Base-by-base conservation (phyloP, 2,113 vertebrate genomes). In the Columbina picui region DNA sequence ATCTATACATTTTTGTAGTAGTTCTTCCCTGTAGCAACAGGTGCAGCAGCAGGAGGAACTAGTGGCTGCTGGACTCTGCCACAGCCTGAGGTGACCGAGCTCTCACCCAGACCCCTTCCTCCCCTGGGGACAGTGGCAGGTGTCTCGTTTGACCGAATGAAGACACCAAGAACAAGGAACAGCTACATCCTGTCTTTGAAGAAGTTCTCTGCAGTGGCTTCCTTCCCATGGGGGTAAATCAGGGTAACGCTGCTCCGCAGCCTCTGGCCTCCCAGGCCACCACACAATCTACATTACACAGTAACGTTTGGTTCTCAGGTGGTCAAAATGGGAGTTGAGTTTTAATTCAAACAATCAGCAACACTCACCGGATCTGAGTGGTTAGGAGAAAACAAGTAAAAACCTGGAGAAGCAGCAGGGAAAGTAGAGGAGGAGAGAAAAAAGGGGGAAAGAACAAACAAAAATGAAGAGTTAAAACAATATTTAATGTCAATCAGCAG, bases 381-480 rank as follows among this genome's bases (percentile, higher is more conserved):
- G 96, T 99, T 99, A 23, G 98, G 97, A 59, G 99, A 99, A 97
- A 99, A 99, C 90, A 99, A 98, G 97, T 99, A 99, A 98, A 99
- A 99, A 87, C 99, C 99, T 99, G 92, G 56, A 97, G 93, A 88
- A 76, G 52, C 19, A 49, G 75, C 60, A 87, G 45, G 69, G 57
- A 75, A 20, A 14, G 21, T 0, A 55, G 34, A 61, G 20, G 7
- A 61, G 20, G 39, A 32, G 34, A 79, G 41, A 78, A 63, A 11
- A 45, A 60, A 23, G 2, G 15, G 32, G 30, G 25, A 87, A 81
- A 81, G 49, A 89, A 81, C 16, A 78, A 93, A 88, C 9, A 91
- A 81, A 90, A 77, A 49, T 7, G 22, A 67, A 45, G 43, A 86
- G 27, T 26, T 60, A 45, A 45, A 45, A 45, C 43, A 45, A 45